Evolutionary conservation across 64 coral and sea anemone genomes (phyloP).

Genomic region (Pachyseris speciosa): DNA sequence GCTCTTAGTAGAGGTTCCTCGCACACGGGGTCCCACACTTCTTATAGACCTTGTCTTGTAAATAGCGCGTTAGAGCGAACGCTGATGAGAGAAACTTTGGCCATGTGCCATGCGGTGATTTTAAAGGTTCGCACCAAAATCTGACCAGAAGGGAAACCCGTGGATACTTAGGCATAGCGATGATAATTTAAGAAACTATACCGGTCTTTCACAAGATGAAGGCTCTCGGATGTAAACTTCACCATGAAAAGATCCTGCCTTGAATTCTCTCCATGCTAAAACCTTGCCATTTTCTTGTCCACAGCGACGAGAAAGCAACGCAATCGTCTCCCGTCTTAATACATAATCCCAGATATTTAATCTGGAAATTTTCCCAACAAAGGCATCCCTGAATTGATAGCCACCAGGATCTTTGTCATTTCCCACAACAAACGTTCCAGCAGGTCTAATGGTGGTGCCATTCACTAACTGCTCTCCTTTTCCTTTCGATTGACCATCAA

Average conservation of each 20-base stretch:
- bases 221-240: not conserved
- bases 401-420: conserved; percentile 55
- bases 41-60: no score
- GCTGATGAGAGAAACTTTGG: no score
- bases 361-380: conserved; percentile 61
- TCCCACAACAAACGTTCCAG: conserved; percentile 44
- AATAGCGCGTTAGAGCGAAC: no score
- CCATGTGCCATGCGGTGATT: no score
- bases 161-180: no score
- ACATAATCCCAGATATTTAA: conserved; percentile 76
- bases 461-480: not conserved
- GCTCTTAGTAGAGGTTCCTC: no score
- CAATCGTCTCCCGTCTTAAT: conserved; percentile 47
- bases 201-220: conserved; percentile 21
- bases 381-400: conserved; percentile 28
- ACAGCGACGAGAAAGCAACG: conserved; percentile 33
- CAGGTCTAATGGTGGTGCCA: not conserved
- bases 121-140: no score
- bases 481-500: not conserved
- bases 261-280: conserved; percentile 65
- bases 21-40: no score
- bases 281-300: conserved; percentile 63
- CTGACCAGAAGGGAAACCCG: no score
- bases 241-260: not conserved
- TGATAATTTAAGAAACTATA: not conserved